phyloP scores from a whole-genome alignment of 2,797 vertebrate genomes.

The Molossus molossus region DNA sequence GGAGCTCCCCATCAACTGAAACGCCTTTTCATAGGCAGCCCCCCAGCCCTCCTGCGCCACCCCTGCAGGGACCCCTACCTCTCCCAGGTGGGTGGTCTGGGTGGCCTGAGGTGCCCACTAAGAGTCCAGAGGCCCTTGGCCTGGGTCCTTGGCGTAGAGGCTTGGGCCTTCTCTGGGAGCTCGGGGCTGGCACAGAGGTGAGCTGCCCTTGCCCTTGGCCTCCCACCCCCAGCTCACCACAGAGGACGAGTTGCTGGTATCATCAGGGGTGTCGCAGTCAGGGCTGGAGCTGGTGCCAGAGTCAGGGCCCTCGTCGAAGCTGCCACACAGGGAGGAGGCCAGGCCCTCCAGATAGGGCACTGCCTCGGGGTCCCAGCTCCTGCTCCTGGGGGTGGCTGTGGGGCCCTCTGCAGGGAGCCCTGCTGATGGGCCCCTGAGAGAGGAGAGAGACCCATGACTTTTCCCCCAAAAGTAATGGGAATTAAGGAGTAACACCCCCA shows the following conservation, averaged over 20 bases:
- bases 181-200: not conserved
- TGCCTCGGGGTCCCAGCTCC: not conserved
- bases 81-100: not conserved
- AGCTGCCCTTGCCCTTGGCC: not conserved
- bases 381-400: not conserved
- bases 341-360: conserved; percentile 82
- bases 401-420: not conserved
- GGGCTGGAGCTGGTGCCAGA: conserved; percentile 52
- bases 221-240: conserved; percentile 85
- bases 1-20: not conserved
- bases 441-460: conserved; percentile 60
- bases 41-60: not conserved
- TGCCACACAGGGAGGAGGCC: conserved; percentile 75
- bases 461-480: not conserved
- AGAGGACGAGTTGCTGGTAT: conserved; percentile 77
- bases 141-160: not conserved
- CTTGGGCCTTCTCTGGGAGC: not conserved
- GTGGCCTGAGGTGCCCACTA: not conserved
- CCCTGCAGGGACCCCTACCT: not conserved
- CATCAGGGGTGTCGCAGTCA: conserved; percentile 75
- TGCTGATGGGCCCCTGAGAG: conserved; percentile 13
- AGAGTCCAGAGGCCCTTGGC: not conserved
- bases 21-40: not conserved
- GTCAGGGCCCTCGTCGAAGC: conserved; percentile 66
- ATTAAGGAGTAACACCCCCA: not conserved